A percentile compares a stretch with the other conserved stretches of the same genome.
phyloP scores from a whole-genome alignment of 2,888 invertebrate species.

The Dugesia japonica region DNA sequence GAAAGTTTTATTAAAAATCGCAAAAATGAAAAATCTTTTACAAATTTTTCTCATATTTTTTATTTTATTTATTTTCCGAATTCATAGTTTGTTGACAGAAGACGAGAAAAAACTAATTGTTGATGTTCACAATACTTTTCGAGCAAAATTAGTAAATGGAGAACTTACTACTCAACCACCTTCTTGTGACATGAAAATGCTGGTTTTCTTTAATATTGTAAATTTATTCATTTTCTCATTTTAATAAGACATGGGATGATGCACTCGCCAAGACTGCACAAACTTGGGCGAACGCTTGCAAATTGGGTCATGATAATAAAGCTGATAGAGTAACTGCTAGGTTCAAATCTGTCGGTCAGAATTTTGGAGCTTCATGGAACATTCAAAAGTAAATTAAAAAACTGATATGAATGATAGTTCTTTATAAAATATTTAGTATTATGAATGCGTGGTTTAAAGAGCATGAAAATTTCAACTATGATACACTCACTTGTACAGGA shows the following conservation, averaged over 20 bases:
- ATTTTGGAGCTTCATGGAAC: neutral
- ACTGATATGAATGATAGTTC: neutral
- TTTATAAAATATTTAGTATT: neutral
- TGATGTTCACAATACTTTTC: neutral
- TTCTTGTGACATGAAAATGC: conserved; percentile 22
- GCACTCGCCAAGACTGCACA: neutral
- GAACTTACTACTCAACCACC: neutral
- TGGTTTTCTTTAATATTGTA: neutral
- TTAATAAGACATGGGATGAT: conserved; percentile 21
- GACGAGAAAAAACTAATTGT: neutral
- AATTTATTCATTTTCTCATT: neutral
- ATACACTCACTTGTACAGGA: neutral
- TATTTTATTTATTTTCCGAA: neutral
- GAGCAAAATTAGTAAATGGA: neutral
- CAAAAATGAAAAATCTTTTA: too few relatives aligned
- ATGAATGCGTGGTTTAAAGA: neutral
- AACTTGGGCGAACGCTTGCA: conserved; percentile 20
- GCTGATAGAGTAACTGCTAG: neutral
- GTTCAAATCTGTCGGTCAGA: neutral
- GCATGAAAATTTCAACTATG: neutral
- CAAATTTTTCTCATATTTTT: too few relatives aligned
- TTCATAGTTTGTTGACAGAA: neutral
- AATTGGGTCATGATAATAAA: neutral
- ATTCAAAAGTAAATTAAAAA: neutral
- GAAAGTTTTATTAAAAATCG: too few relatives aligned